Evolutionary conservation across 2,888 invertebrate species (phyloP).

Genomic region (Meghimatium bilineatum): DNA sequence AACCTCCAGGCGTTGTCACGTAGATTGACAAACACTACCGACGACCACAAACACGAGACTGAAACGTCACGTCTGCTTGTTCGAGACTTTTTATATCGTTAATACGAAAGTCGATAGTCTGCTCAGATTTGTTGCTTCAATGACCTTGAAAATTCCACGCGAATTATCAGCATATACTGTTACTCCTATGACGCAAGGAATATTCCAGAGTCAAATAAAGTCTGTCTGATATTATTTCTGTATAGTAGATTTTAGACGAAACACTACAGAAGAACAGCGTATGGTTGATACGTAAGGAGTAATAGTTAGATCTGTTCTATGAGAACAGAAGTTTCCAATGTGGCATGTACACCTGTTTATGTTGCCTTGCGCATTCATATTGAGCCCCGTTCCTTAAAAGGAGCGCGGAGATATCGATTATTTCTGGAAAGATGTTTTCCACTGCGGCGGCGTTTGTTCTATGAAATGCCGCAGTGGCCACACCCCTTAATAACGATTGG

Average conservation of each 20-base stretch:
- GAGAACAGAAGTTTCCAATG: background rate
- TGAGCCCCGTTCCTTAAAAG: conserved; percentile 6
- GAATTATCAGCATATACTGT: background rate
- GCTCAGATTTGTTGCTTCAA: background rate
- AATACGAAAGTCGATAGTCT: conserved; percentile 11
- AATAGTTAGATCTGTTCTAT: background rate
- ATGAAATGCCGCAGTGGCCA: background rate
- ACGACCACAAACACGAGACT: background rate
- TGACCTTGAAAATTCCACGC: conserved; percentile 15
- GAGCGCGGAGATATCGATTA: background rate
- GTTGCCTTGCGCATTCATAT: background rate
- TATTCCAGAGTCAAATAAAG: background rate
- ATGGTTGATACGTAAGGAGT: background rate
- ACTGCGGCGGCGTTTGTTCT: background rate
- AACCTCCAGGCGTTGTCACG: background rate
- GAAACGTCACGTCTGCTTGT: background rate
- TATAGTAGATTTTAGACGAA: too few species aligned
- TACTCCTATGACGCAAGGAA: conserved; percentile 15
- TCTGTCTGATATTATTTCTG: too few species aligned
- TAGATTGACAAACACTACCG: background rate
- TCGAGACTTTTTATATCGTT: background rate
- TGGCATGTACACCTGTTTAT: conserved; percentile 1
- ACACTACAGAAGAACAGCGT: background rate
- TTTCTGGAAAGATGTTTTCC: background rate
- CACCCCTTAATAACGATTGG: conserved; percentile 11